A percentile compares a stretch with the other conserved stretches of the same genome.
phyloP scores from a whole-genome alignment of 2,888 invertebrate species.

The Automeris io region DNA sequence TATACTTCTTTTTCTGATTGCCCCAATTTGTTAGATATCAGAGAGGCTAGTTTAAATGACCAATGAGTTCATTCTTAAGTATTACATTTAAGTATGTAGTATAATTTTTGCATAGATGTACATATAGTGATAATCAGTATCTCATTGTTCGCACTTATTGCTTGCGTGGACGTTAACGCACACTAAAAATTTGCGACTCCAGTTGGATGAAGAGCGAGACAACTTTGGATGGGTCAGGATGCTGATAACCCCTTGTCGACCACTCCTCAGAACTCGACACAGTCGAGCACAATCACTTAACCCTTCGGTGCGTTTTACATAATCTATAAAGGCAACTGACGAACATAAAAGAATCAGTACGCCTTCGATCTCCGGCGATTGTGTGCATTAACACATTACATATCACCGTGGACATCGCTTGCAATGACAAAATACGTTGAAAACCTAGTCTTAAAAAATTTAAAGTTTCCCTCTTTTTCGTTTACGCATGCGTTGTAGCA shows the following conservation, averaged over 20 bases:
- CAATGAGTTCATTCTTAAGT: no score
- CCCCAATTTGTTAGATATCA: background rate
- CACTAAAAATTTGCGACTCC: slow-evolving; percentile 34
- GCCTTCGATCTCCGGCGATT: slow-evolving; percentile 59
- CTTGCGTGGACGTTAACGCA: background rate
- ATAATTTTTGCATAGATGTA: background rate
- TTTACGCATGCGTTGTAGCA: slow-evolving; percentile 55
- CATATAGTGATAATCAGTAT: background rate
- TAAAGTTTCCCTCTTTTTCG: slow-evolving; percentile 48
- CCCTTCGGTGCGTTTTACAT: slow-evolving; percentile 51
- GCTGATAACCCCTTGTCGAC: slow-evolving; percentile 54
- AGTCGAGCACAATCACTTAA: slow-evolving; percentile 49
- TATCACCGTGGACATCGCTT: slow-evolving; percentile 32
- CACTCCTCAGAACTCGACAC: slow-evolving; percentile 44
- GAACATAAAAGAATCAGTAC: slow-evolving; percentile 63
- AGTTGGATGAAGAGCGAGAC: slow-evolving; percentile 34
- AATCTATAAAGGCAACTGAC: slow-evolving; percentile 68
- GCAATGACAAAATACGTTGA: slow-evolving; percentile 44
- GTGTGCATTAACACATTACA: slow-evolving; percentile 49
- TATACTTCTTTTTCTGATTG: background rate
- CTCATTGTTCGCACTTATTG: background rate
- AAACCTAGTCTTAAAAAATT: slow-evolving; percentile 34
- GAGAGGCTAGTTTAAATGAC: background rate
- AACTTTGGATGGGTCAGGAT: slow-evolving; percentile 41
- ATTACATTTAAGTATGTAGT: no score